Percentiles rank a stretch among this genome's conserved stretches.
phyloP scores from a whole-genome alignment of 53 echinoderm and acorn worm genomes.

The Actinopyga echinites region DNA sequence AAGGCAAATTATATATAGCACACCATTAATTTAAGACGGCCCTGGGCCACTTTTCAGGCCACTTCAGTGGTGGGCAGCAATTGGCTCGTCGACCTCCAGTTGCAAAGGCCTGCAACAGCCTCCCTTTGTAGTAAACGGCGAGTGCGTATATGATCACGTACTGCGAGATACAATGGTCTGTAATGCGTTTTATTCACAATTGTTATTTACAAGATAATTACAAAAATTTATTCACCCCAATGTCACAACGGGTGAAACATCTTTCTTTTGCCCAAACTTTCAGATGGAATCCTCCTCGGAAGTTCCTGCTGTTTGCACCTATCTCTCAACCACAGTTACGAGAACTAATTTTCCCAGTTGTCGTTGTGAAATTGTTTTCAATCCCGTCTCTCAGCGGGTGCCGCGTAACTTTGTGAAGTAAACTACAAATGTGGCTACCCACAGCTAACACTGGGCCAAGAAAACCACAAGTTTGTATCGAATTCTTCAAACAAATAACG shows the following conservation, averaged over 20 bases:
- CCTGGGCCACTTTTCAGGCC: too few species aligned
- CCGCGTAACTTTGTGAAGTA: not conserved
- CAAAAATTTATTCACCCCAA: not conserved
- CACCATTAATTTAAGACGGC: too few species aligned
- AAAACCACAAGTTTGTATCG: not conserved
- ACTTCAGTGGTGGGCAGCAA: too few species aligned
- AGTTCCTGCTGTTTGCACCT: slow-evolving; percentile 29
- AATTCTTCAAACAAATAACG: not conserved
- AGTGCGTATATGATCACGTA: too few species aligned
- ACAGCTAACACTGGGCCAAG: not conserved
- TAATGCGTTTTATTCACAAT: too few species aligned
- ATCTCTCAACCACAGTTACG: slow-evolving; percentile 28
- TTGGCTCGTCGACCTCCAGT: too few species aligned
- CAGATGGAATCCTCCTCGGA: not conserved
- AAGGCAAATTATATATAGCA: too few species aligned
- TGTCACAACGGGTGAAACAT: not conserved
- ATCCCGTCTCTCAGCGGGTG: not conserved
- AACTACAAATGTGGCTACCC: not conserved
- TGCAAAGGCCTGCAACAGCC: too few species aligned
- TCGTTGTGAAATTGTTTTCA: slow-evolving; percentile 27
- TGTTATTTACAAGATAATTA: too few species aligned
- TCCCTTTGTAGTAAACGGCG: too few species aligned
- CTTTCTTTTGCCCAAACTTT: not conserved
- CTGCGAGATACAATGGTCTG: too few species aligned
- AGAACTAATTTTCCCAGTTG: not conserved